Evolutionary conservation across 2,888 invertebrate species (phyloP), one percentile per base, ranked within the genome.

Genomic region (Cerastis rubricosa): DNA sequence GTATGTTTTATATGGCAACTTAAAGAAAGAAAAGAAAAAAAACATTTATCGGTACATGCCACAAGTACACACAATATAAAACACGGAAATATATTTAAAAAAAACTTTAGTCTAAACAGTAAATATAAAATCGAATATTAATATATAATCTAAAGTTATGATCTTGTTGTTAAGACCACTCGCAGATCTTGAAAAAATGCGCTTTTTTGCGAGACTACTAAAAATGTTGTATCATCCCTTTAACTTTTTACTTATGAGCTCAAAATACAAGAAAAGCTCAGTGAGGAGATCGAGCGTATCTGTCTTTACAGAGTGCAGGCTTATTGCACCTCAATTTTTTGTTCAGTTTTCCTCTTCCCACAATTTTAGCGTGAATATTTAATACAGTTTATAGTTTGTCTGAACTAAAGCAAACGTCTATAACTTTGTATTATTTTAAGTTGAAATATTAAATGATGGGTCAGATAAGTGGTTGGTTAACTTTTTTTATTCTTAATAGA

Each of bases 81-180:
- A n/a, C n/a, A n/a, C n/a, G n/a, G n/a, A n/a, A n/a, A n/a, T n/a
- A n/a, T n/a, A n/a, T n/a, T n/a, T n/a, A n/a, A n/a, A n/a, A n/a
- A n/a, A n/a, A n/a, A n/a, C n/a, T n/a, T n/a, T n/a, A n/a, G n/a
- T n/a, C n/a, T n/a, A n/a, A n/a, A n/a, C n/a, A n/a, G n/a, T n/a
- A n/a, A n/a, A n/a, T n/a, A n/a, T n/a, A n/a, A n/a, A n/a, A n/a
- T n/a, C n/a, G n/a, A n/a, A n/a, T n/a, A n/a, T n/a, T n/a, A n/a
- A n/a, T n/a, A n/a, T n/a, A n/a, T n/a, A n/a, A 29, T 75, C 59
- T 66, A 45, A 72, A 66, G 63, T 47, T 43, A 49, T 74, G 43
- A n/a, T 35, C 19, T 43, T 74, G 12, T 49, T 73, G 51, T 73
- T 40, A 64, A 47, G 63, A 70, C 22, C 14, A 29, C 8, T 25